Conservation (phyloP, 2,888 invertebrate genomes). For the Papilio demoleus region DNA sequence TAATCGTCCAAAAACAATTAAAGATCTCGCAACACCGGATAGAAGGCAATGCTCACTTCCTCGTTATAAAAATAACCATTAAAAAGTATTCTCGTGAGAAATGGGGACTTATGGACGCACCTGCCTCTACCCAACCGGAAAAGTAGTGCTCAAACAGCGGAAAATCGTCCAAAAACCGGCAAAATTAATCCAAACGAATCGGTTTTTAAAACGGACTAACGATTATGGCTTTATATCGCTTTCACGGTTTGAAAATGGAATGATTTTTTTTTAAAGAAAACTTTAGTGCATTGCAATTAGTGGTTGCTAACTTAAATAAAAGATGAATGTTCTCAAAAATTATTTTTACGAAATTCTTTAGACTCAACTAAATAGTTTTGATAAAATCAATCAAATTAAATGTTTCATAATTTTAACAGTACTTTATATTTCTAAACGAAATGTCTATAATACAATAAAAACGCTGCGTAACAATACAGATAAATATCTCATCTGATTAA, state of each 20-base stretch:
- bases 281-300: slow-evolving; percentile 77
- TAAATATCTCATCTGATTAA: slow-evolving; percentile 24
- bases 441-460: slow-evolving; percentile 16
- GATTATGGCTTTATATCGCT: slow-evolving; percentile 67
- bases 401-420: no score
- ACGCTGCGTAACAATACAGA: slow-evolving; percentile 34
- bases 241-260: slow-evolving; percentile 67
- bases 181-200: slow-evolving; percentile 75
- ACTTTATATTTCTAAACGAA: slow-evolving; percentile 7
- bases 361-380: no score
- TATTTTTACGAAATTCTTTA: not conserved
- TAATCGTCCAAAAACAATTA: slow-evolving; percentile 44
- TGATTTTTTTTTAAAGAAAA: slow-evolving; percentile 60
- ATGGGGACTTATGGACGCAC: slow-evolving; percentile 64
- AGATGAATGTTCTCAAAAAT: slow-evolving; percentile 20
- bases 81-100: slow-evolving; percentile 77
- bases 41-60: slow-evolving; percentile 55
- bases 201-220: slow-evolving; percentile 64
- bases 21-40: slow-evolving; percentile 30
- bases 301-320: slow-evolving; percentile 56
- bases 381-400: no score
- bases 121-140: slow-evolving; percentile 77
- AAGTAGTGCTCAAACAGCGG: slow-evolving; percentile 77
- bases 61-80: slow-evolving; percentile 63
- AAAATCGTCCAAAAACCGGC: slow-evolving; percentile 79